These are phyloP conservation scores for Megalurothrips usitatus DNA, from an alignment of 2,888 invertebrate species.

Conservation along the genomic window DNA sequence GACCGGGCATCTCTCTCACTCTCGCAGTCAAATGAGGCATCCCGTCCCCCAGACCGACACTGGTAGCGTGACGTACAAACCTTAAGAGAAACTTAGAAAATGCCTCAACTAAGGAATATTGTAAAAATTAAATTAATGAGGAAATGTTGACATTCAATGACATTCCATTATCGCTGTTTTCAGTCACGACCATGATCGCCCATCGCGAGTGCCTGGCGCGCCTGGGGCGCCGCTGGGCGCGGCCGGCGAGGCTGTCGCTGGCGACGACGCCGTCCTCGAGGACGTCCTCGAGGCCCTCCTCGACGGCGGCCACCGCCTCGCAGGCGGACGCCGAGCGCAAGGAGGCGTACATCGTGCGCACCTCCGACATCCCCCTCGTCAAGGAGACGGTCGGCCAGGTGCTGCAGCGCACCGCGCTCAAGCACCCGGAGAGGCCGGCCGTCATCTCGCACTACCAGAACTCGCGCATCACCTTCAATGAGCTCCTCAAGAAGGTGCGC, in stretches of 20 bases:
- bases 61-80: no score
- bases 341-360: slow-evolving; percentile 59
- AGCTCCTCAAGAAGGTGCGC: slow-evolving; percentile 49
- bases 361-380: slow-evolving; percentile 51
- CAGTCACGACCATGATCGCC: neutral
- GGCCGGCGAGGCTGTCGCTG: neutral
- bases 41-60: no score
- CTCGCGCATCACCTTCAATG: slow-evolving; percentile 51
- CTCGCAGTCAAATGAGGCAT: no score
- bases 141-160: no score
- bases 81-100: no score
- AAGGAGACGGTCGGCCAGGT: slow-evolving; percentile 55
- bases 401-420: slow-evolving; percentile 51
- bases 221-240: neutral
- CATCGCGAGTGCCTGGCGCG: neutral
- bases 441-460: slow-evolving; percentile 55
- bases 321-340: slow-evolving; percentile 34
- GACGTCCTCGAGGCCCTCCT: slow-evolving; percentile 48
- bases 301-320: slow-evolving; percentile 46
- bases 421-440: slow-evolving; percentile 55
- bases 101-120: no score
- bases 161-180: no score
- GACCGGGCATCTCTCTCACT: no score
- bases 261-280: slow-evolving; percentile 25
- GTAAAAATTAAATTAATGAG: no score